These are phyloP conservation scores for Prionace glauca DNA, from an alignment of 2,797 vertebrate species.

Conservation along the genomic window DNA sequence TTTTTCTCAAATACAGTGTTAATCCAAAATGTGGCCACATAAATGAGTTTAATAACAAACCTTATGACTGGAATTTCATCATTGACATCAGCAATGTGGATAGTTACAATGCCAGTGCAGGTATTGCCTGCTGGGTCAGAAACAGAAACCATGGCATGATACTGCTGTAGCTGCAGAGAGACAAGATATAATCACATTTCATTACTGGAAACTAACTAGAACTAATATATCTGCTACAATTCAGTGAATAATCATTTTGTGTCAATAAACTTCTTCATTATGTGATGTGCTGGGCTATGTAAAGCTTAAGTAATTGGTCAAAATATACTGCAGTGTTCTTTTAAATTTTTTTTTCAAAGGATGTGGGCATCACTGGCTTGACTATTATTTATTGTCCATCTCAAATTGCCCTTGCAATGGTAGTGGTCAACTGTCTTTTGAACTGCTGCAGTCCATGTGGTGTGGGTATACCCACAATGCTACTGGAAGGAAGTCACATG, in stretches of 20 bases:
- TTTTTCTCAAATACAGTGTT: neutral
- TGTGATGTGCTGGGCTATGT: neutral
- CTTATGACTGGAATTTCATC: conserved; percentile 20
- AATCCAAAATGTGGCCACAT: neutral
- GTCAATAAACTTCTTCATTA: neutral
- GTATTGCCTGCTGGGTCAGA: neutral
- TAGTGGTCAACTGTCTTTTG: too few relatives aligned
- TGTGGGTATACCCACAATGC: too few relatives aligned
- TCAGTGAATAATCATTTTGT: neutral
- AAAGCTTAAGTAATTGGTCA: neutral
- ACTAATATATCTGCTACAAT: neutral
- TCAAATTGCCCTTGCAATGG: too few relatives aligned
- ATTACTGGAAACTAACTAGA: neutral
- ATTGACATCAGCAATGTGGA: conserved; percentile 24
- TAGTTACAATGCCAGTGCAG: conserved; percentile 5
- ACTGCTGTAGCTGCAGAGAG: neutral
- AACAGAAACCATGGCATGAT: neutral
- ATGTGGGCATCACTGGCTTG: too few relatives aligned
- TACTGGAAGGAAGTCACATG: too few relatives aligned
- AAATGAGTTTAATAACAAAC: neutral
- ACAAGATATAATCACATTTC: neutral
- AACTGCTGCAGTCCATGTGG: too few relatives aligned
- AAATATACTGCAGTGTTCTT: neutral
- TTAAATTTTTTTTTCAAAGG: too few relatives aligned
- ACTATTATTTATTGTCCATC: too few relatives aligned